These are phyloP conservation scores for Xylota segnis DNA, from an alignment of 2,888 invertebrate species.

Conservation along the genomic window DNA sequence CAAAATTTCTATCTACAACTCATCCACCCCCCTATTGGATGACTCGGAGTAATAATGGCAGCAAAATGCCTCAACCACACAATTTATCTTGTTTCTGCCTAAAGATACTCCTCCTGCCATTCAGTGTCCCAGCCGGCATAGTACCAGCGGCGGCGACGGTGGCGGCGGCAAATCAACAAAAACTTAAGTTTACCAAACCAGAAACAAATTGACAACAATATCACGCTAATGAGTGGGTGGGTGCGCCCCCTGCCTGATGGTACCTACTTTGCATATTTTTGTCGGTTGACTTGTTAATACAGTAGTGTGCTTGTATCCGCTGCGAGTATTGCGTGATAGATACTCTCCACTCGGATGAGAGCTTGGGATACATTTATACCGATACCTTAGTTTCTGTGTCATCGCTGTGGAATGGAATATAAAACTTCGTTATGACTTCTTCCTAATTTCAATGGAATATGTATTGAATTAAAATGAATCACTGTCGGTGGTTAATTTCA, in stretches of 20 bases:
- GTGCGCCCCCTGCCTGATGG: conserved; percentile 45
- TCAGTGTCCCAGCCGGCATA: conserved; percentile 2
- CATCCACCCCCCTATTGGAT: not conserved
- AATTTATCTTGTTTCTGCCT: conserved; percentile 40
- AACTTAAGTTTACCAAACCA: conserved; percentile 50
- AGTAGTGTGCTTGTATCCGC: conserved; percentile 23
- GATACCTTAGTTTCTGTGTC: conserved; percentile 17
- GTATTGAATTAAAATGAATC: conserved; percentile 56
- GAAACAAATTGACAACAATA: conserved; percentile 68
- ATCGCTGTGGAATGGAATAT: conserved; percentile 2
- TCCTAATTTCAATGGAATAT: conserved; percentile 34
- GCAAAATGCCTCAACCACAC: conserved; percentile 8
- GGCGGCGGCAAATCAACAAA: conserved; percentile 37
- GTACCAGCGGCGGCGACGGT: not conserved
- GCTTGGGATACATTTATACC: conserved; percentile 13
- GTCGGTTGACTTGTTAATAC: conserved; percentile 49
- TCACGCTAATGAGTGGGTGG: conserved; percentile 57
- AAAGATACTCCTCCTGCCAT: not conserved
- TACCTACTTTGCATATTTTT: conserved; percentile 63
- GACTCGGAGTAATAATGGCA: not conserved
- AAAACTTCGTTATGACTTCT: conserved; percentile 37
- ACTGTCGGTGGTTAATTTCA: conserved; percentile 39
- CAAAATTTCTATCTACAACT: conserved; percentile 21
- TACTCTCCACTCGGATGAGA: conserved; percentile 3
- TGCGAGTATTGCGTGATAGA: conserved; percentile 31